Evolutionary conservation across 2,113 vertebrate genomes (phyloP), one percentile per base, ranked within the genome.

Genomic region (Calcarius ornatus): DNA sequence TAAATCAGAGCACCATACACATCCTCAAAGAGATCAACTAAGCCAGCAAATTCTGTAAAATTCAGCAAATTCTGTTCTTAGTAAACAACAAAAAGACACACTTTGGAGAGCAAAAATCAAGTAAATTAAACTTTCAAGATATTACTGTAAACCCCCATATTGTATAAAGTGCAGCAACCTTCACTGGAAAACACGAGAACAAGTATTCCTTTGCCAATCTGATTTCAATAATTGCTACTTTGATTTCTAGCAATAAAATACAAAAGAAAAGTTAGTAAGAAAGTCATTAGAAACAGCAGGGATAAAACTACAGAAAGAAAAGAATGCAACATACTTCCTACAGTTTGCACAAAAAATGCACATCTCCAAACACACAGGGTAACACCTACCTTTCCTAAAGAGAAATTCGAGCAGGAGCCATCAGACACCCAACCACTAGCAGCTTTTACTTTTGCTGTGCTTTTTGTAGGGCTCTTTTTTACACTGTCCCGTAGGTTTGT

Each of bases 401-500:
- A 84, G 76, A 96, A 96, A 4, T 97, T 97, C 2, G 96, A 96
- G 97, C 98, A 98, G 2, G 97, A 97, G 13, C 97, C 91, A 21
- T 97, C 96, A 28, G 97, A 97, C 89, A 97, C 78, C 95, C 98
- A 95, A 61, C 97, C 97, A 95, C 98, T 96, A 9, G 91, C 89
- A 51, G 97, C 96, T 96, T 96, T 97, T 54, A 97, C 98, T 94
- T 98, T 99, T 6, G 97, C 98, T 3, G 97, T 98, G 91, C 98
- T 99, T 97, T 98, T 99, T 38, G 98, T 98, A 13, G 98, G 99
- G 63, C 98, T 99, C 88, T 98, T 99, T 97, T 98, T 99, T 6
- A 99, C 98, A 45, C 99, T 99, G 95, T 99, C 99, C 0, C 98
- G 96, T 33, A 99, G 98, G 93, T 98, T 99, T 51, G 98, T 97